Percentiles rank a stretch among this genome's conserved stretches.
Conservation (phyloP, 2,113 vertebrate species). For the Gadus macrocephalus region DNA sequence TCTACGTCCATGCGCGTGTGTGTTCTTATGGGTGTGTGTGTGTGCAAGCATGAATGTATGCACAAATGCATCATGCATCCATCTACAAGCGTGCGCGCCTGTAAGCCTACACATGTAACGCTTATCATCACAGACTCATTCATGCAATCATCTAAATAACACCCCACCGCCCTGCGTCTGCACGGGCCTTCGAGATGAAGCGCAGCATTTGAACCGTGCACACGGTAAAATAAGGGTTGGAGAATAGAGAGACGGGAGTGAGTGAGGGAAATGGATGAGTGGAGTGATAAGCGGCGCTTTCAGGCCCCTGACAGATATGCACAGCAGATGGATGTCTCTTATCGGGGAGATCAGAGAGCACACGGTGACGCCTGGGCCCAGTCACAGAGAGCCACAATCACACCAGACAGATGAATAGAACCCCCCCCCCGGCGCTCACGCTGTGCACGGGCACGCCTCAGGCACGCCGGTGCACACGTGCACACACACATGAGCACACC, state of each 20-base stretch:
- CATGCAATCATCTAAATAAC: conserved; percentile 8
- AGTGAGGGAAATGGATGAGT: conserved; percentile 58
- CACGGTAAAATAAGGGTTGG: conserved; percentile 16
- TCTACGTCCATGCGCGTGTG: no score
- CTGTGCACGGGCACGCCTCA: not conserved
- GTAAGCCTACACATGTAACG: not conserved
- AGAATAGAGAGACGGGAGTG: conserved; percentile 29
- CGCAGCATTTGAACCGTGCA: conserved; percentile 26
- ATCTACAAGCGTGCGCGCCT: no score
- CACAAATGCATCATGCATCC: no score
- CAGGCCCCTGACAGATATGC: conserved; percentile 61
- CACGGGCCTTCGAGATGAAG: conserved; percentile 53
- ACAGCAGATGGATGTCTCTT: conserved; percentile 69
- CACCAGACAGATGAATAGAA: conserved; percentile 67
- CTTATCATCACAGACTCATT: not conserved
- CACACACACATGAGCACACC: conserved; percentile 36
- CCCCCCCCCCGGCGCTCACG: conserved; percentile 40
- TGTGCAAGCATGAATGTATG: no score
- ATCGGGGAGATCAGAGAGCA: conserved; percentile 66
- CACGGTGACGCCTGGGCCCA: conserved; percentile 54
- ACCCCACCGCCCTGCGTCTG: not conserved
- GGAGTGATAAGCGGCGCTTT: conserved; percentile 62
- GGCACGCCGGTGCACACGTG: conserved; percentile 12
- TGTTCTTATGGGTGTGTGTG: no score
- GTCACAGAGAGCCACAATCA: conserved; percentile 59